Conservation (phyloP, 2,888 invertebrate species). For the Orchesellides sinensis region DNA sequence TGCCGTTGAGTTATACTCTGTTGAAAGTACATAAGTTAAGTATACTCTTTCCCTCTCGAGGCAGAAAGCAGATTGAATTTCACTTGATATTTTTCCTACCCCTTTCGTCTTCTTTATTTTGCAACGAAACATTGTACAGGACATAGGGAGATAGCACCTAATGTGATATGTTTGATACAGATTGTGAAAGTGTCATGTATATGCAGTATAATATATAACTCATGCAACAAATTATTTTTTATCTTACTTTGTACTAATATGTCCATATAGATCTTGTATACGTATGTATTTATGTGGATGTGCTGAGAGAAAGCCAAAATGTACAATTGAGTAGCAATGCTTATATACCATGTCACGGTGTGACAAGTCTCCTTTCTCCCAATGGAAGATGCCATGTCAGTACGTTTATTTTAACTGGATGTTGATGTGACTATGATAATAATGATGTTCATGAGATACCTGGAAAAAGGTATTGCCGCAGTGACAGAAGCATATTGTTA, state of each 20-base stretch:
- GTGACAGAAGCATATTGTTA: background rate
- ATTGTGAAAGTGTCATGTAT: background rate
- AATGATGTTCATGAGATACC: slow-evolving; percentile 46
- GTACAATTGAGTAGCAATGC: background rate
- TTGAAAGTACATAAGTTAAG: slow-evolving; percentile 33
- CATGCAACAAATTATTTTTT: slow-evolving; percentile 24
- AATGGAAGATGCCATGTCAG: slow-evolving; percentile 44
- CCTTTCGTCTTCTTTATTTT: background rate
- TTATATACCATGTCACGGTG: slow-evolving; percentile 30
- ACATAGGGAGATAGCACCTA: background rate
- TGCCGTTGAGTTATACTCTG: slow-evolving; percentile 1
- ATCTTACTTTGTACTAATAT: no score
- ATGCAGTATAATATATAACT: no score
- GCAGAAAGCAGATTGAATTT: slow-evolving; percentile 62
- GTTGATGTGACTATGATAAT: slow-evolving; percentile 51
- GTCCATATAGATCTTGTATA: no score
- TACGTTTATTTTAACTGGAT: slow-evolving; percentile 19
- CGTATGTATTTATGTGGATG: no score
- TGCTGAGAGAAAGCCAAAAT: background rate
- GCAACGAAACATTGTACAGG: background rate
- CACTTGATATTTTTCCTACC: slow-evolving; percentile 24
- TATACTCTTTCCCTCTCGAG: slow-evolving; percentile 51
- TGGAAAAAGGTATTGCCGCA: slow-evolving; percentile 40
- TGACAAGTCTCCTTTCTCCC: slow-evolving; percentile 34
- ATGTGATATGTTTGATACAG: background rate